Conservation (phyloP, 1,140 invertebrate genomes). For the Triops cancriformis region DNA sequence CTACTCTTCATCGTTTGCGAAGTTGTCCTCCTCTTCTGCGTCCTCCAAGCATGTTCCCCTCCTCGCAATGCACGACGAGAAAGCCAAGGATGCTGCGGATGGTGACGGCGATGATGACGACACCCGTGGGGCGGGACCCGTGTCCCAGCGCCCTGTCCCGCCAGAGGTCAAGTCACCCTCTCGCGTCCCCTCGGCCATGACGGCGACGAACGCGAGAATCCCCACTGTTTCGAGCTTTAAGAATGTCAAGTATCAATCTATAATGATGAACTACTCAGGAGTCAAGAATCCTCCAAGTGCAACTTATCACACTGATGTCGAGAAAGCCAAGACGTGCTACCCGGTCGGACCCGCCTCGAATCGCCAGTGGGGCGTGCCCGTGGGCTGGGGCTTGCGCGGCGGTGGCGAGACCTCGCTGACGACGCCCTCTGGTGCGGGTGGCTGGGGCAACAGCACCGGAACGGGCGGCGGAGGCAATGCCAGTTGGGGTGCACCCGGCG, state of each 20-base stretch:
- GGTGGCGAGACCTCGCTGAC: conserved; percentile 70
- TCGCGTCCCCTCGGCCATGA: not conserved
- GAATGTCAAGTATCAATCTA: not conserved
- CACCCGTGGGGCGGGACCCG: not conserved
- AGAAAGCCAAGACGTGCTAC: conserved; percentile 1
- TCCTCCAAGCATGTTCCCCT: not conserved
- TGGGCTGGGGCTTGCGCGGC: conserved; percentile 53
- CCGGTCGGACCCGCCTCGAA: conserved; percentile 35
- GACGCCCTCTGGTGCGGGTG: conserved; percentile 49
- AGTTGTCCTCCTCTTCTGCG: not conserved
- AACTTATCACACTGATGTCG: conserved; percentile 23
- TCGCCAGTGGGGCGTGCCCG: conserved; percentile 50
- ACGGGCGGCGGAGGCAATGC: conserved; percentile 26
- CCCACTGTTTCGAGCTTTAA: conserved; percentile 3
- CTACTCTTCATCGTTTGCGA: not conserved
- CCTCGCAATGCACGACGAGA: not conserved
- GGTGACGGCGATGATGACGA: not conserved
- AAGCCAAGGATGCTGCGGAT: not conserved
- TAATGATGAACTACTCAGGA: conserved; percentile 16
- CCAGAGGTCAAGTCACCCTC: not conserved
- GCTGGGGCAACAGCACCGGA: conserved; percentile 48
- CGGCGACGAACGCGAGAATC: not conserved
- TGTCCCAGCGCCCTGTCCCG: not conserved
- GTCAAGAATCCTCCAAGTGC: conserved; percentile 28
- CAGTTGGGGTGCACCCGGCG: conserved; percentile 30